phyloP scores from a whole-genome alignment of 2,888 invertebrate species.

The Eupeodes luniger region DNA sequence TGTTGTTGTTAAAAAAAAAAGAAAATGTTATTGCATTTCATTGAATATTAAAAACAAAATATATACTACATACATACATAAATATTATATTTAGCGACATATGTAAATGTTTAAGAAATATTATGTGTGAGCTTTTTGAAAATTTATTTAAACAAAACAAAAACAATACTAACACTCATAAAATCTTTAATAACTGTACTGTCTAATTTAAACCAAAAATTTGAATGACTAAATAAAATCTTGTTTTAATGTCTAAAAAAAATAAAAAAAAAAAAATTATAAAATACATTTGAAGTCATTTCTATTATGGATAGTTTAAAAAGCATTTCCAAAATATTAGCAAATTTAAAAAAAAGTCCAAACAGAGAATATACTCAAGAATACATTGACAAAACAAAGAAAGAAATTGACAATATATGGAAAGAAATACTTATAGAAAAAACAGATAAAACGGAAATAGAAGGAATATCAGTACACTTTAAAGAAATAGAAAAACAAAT shows the following conservation, averaged over 20 bases:
- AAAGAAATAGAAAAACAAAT: no score
- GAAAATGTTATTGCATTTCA: constrained; percentile 70
- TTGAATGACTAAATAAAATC: constrained; percentile 53
- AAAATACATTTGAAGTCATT: no score
- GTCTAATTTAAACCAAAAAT: constrained; percentile 34
- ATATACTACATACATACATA: constrained; percentile 22
- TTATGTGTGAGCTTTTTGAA: constrained; percentile 25
- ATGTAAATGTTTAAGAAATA: constrained; percentile 29
- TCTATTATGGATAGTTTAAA: no score
- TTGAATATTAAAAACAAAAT: constrained; percentile 23
- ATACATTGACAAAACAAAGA: no score
- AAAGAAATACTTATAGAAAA: no score
- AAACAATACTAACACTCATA: constrained; percentile 14
- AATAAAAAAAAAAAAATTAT: no score
- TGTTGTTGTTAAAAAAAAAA: constrained; percentile 48
- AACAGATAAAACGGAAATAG: no score
- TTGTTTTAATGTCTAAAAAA: constrained; percentile 53
- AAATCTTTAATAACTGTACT: constrained; percentile 12
- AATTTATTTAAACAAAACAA: constrained; percentile 14
- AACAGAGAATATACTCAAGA: no score
- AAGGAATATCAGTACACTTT: no score
- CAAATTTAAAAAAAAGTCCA: no score
- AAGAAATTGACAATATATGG: no score
- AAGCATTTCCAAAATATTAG: no score
- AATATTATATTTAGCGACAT: constrained; percentile 8